Conservation (phyloP, 2,888 invertebrate genomes). For the Papilio elwesi region DNA sequence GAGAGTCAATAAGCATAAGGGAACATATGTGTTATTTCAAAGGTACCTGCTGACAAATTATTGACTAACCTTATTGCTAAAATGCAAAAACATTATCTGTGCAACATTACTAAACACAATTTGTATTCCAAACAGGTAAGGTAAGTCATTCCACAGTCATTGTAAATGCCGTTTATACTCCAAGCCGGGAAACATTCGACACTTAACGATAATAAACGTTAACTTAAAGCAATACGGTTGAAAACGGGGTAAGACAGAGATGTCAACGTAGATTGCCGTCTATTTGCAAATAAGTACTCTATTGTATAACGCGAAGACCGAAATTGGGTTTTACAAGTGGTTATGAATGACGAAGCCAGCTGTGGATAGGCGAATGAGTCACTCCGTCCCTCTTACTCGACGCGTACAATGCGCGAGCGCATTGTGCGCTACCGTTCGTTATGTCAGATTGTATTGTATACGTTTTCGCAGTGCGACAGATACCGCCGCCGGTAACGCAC, state of each 20-base stretch:
- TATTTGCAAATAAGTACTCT: slow-evolving; percentile 53
- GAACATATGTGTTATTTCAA: neutral
- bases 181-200: slow-evolving; percentile 39
- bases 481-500: slow-evolving; percentile 50
- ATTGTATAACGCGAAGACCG: slow-evolving; percentile 51
- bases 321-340: slow-evolving; percentile 51
- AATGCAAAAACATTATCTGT: slow-evolving; percentile 34
- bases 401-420: slow-evolving; percentile 69
- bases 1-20: too few relatives aligned
- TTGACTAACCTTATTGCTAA: slow-evolving; percentile 24
- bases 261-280: slow-evolving; percentile 41
- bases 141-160: slow-evolving; percentile 44
- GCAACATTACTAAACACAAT: slow-evolving; percentile 27
- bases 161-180: slow-evolving; percentile 41
- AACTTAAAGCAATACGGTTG: slow-evolving; percentile 22
- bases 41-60: neutral
- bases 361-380: slow-evolving; percentile 69
- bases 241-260: slow-evolving; percentile 38
- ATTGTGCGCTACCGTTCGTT: slow-evolving; percentile 67
- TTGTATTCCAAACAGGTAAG: slow-evolving; percentile 37
- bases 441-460: slow-evolving; percentile 52
- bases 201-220: slow-evolving; percentile 35
- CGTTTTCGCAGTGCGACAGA: slow-evolving; percentile 63
- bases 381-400: slow-evolving; percentile 61
- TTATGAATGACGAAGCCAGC: slow-evolving; percentile 77